These are phyloP conservation scores for Mastacembelus armatus DNA, from an alignment of 2,797 vertebrate species.

Conservation along the genomic window DNA sequence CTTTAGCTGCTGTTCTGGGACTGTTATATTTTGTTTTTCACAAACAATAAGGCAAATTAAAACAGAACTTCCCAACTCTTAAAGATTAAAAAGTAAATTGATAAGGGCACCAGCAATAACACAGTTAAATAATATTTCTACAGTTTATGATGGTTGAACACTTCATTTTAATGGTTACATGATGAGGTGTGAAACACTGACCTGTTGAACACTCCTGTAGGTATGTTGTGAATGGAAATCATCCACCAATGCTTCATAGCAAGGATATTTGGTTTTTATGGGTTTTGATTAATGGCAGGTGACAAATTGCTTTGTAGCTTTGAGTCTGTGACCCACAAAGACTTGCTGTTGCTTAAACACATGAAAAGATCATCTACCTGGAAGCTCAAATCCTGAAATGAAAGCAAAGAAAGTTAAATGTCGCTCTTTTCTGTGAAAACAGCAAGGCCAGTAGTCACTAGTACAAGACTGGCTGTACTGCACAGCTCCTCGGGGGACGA, in stretches of 20 bases:
- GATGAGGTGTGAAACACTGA: conserved; percentile 1
- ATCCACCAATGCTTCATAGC: neutral
- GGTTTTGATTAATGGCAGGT: neutral
- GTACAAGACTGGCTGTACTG: too few species aligned
- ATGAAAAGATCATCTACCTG: neutral
- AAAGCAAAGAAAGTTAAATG: neutral
- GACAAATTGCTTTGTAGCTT: neutral
- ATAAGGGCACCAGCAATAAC: neutral
- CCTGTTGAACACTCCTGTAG: neutral
- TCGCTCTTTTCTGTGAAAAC: neutral
- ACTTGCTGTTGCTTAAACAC: neutral
- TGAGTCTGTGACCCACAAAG: too few species aligned
- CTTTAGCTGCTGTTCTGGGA: neutral
- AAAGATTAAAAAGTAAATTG: neutral
- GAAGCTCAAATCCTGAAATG: neutral
- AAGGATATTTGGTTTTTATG: conserved; percentile 1
- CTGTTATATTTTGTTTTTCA: neutral
- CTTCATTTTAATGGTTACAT: neutral
- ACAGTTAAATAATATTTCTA: neutral
- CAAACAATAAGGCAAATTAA: neutral
- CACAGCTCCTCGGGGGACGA: too few species aligned
- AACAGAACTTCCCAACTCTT: neutral
- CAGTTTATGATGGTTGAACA: neutral
- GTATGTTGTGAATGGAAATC: neutral
- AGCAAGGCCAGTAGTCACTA: neutral